Evolutionary conservation across 2,113 vertebrate species (phyloP), one percentile per base, ranked within the genome.

Genomic region (Nothobranchius furzeri): DNA sequence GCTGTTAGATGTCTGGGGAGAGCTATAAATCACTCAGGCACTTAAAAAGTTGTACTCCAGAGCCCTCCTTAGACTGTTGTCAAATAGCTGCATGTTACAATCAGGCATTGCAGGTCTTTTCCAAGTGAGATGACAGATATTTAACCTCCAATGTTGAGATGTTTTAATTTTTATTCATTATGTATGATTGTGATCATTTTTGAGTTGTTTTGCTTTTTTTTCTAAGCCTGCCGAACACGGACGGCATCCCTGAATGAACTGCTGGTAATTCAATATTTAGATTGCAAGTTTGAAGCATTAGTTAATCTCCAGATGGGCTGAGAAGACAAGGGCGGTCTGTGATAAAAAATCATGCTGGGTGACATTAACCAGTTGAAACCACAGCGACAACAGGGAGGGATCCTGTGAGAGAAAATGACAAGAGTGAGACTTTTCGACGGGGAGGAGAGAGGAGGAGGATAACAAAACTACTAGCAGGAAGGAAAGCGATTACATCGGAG

Each of bases 401-500:
- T 71, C 47, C 68, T 54, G 78, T 30, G 40, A 66, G 17, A 51
- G 53, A 37, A 53, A 68, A 49, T 65, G 24, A 50, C 9, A 5
- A 0, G 24, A 60, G 30, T 8, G 17, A 67, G 61, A 81, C 45
- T 30, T 70, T 53, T 20, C 48, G 54, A 85, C 53, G 47, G 10
- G 67, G 30, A 40, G 10, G 20, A 51, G 40, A 70, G 7, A 35
- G 60, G 40, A 66, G 14, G 71, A 52, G 3, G 24, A 48, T 12
- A 15, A 56, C 48, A 42, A 54, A 72, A 48, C 43, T 35, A 60
- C 40, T 48, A 46, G 65, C 46, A 66, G 75, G 51, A 66, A 77
- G 70, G 17, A 70, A 60, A 58, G 46, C 70, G 72, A 87, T 75
- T 10, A 79, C 76, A 80, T 75, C 73, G 55, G 54, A 73, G 73